These are phyloP conservation scores for Leucopsar rothschildi DNA, from an alignment of 2,113 vertebrate species.

Conservation along the genomic window DNA sequence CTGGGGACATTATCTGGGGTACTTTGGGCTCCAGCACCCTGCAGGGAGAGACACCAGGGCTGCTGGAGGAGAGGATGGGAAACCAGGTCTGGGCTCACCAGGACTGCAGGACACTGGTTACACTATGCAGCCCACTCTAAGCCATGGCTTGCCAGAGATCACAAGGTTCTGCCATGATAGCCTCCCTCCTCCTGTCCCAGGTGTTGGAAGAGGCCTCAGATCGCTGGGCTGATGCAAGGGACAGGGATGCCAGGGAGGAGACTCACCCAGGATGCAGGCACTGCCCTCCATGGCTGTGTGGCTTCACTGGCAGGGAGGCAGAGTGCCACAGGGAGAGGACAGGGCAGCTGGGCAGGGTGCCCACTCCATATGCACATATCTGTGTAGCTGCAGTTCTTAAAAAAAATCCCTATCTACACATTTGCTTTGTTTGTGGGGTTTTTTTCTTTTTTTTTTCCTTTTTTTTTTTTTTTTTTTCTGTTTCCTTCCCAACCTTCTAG, in stretches of 20 bases:
- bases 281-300: not conserved
- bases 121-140: fast-evolving
- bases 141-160: not conserved
- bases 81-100: fast-evolving
- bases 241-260: not conserved
- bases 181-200: not conserved
- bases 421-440: not conserved
- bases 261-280: fast-evolving
- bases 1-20: not conserved
- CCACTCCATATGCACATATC: not conserved
- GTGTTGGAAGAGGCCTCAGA: not conserved
- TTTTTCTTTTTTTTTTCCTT: not conserved
- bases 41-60: not conserved
- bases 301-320: not conserved
- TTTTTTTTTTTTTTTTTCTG: no score
- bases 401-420: constrained; percentile 64
- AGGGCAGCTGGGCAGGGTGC: not conserved
- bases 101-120: no score
- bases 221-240: not conserved
- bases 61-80: not conserved
- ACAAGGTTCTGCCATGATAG: not conserved
- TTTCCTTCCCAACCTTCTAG: not conserved
- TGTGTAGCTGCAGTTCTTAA: constrained; percentile 54
- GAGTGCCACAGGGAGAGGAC: not conserved
- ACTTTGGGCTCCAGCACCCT: not conserved